Conservation (phyloP, 2,888 invertebrate species). For the Dryadula phaetusa region DNA sequence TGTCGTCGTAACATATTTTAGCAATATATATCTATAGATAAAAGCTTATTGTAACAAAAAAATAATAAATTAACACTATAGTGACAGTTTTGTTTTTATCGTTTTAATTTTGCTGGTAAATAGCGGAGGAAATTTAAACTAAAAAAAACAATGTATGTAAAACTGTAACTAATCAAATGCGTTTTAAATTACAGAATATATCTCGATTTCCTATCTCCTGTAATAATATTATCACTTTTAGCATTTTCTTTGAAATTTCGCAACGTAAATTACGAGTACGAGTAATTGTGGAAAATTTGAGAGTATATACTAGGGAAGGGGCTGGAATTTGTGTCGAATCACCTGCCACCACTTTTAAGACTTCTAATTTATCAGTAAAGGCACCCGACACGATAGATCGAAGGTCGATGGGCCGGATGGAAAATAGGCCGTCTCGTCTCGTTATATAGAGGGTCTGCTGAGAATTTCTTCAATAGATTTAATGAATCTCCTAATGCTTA, state of each 20-base stretch:
- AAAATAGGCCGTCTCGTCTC: constrained; percentile 63
- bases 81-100: too few species aligned
- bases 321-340: constrained; percentile 81
- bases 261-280: constrained; percentile 80
- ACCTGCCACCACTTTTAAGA: constrained; percentile 86
- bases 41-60: too few species aligned
- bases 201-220: neutral
- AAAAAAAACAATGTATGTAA: too few species aligned
- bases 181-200: neutral
- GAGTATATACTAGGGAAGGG: constrained; percentile 66
- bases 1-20: neutral
- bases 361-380: constrained; percentile 85
- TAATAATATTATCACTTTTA: neutral
- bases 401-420: constrained; percentile 59
- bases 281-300: constrained; percentile 82
- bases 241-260: constrained; percentile 67
- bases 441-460: constrained; percentile 60
- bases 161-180: too few species aligned
- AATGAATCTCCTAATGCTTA: constrained; percentile 50
- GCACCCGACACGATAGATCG: constrained; percentile 63
- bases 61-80: too few species aligned
- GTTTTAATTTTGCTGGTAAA: too few species aligned
- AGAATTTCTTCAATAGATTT: constrained; percentile 44
- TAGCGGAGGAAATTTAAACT: too few species aligned
- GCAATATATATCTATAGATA: neutral